phyloP scores from a whole-genome alignment of 2,797 vertebrate species.

The Labroides dimidiatus region DNA sequence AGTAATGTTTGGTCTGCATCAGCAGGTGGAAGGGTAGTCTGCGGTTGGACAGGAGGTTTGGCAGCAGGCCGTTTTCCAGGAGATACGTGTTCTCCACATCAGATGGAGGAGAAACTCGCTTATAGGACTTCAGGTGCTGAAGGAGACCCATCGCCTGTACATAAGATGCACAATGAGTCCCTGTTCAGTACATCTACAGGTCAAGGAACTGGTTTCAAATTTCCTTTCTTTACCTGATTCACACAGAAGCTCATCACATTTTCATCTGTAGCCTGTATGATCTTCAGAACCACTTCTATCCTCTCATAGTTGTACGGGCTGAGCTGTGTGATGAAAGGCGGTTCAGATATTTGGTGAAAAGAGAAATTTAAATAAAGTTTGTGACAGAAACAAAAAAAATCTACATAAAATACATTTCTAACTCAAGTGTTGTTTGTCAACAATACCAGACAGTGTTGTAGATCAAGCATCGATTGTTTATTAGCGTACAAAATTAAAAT shows the following conservation, averaged over 20 bases:
- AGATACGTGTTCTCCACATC: slow-evolving; percentile 90
- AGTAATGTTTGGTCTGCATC: slow-evolving; percentile 90
- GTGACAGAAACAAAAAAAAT: neutral
- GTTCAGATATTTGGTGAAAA: neutral
- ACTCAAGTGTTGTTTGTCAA: too few relatives aligned
- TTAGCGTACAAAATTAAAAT: too few relatives aligned
- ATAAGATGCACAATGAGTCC: slow-evolving; percentile 6
- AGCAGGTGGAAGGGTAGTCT: slow-evolving; percentile 95
- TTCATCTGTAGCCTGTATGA: slow-evolving; percentile 89
- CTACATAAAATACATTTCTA: neutral
- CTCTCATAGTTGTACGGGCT: slow-evolving; percentile 96
- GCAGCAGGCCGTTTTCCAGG: slow-evolving; percentile 85
- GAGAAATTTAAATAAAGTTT: neutral
- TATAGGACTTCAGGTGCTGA: slow-evolving; percentile 92
- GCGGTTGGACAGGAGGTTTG: slow-evolving; percentile 83
- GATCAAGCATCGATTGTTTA: too few relatives aligned
- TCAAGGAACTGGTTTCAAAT: neutral
- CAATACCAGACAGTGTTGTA: too few relatives aligned
- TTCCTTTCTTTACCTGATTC: slow-evolving; percentile 84
- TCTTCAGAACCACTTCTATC: slow-evolving; percentile 90
- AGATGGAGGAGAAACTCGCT: slow-evolving; percentile 86
- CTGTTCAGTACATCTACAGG: neutral
- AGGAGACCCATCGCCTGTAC: slow-evolving; percentile 90
- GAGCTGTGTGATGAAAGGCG: slow-evolving; percentile 81
- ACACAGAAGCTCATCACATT: slow-evolving; percentile 85